phyloP scores from a whole-genome alignment of 2,113 vertebrate species.

The Sigmodon hispidus region DNA sequence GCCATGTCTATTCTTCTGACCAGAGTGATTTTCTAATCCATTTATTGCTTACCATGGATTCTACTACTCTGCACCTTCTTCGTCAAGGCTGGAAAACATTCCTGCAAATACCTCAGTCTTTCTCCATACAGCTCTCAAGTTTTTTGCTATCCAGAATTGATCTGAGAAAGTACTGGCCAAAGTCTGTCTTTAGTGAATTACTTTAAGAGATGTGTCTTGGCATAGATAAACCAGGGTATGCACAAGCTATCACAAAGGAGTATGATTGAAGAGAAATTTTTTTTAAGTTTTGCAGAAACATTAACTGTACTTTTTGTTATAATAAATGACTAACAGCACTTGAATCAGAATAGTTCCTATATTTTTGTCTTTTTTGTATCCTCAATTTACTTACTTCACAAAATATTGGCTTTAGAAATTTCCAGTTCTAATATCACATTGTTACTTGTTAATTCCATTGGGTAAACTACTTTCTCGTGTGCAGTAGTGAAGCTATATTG shows the following conservation, averaged over 20 bases:
- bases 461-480: not conserved
- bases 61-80: not conserved
- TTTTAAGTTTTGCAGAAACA: not conserved
- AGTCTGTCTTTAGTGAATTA: not conserved
- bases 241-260: not conserved
- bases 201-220: not conserved
- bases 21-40: not conserved
- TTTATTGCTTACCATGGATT: rapidly evolving
- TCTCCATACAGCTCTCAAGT: not conserved
- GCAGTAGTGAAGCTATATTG: not conserved
- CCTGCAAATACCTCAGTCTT: not conserved
- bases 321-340: not conserved
- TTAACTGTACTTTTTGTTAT: too few relatives aligned
- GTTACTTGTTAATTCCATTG: not conserved
- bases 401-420: not conserved
- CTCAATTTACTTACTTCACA: not conserved
- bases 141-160: not conserved
- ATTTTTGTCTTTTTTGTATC: not conserved
- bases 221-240: not conserved
- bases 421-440: not conserved
- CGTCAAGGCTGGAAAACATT: not conserved
- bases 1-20: not conserved
- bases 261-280: not conserved
- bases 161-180: not conserved
- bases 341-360: not conserved